Conservation (phyloP, 2,113 vertebrate species). For the Alethe castanea region DNA sequence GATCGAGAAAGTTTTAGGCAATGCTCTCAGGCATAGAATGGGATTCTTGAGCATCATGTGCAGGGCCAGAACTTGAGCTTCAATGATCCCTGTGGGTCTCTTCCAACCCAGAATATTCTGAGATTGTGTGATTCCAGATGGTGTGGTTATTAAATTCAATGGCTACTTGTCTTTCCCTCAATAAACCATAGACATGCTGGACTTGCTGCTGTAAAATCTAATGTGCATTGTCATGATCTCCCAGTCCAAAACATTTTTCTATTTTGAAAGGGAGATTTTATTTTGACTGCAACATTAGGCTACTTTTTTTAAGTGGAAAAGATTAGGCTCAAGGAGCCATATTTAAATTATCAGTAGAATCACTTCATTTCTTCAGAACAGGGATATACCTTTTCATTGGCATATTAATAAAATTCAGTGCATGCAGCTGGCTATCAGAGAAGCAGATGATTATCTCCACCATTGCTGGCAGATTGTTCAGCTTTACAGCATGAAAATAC, state of each 20-base stretch:
- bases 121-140: neutral
- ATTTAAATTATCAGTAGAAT: neutral
- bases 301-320: neutral
- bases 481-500: neutral
- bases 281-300: neutral
- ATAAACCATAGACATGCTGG: neutral
- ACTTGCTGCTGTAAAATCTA: neutral
- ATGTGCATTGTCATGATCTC: neutral
- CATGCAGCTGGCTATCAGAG: neutral
- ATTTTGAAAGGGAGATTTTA: neutral
- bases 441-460: neutral
- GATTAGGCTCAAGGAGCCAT: neutral
- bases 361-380: neutral
- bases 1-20: fast-evolving
- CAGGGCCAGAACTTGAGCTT: neutral
- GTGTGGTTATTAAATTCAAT: slow-evolving; percentile 14
- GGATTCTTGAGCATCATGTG: neutral
- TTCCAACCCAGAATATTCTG: neutral
- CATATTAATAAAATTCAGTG: neutral
- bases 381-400: neutral
- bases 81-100: neutral
- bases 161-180: neutral
- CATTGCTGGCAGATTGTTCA: neutral
- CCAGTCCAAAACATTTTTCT: neutral
- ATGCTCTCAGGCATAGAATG: neutral